Evolutionary conservation across 1,140 invertebrate genomes (phyloP), one percentile per base, ranked within the genome.

Genomic region (Drosophila yakuba): DNA sequence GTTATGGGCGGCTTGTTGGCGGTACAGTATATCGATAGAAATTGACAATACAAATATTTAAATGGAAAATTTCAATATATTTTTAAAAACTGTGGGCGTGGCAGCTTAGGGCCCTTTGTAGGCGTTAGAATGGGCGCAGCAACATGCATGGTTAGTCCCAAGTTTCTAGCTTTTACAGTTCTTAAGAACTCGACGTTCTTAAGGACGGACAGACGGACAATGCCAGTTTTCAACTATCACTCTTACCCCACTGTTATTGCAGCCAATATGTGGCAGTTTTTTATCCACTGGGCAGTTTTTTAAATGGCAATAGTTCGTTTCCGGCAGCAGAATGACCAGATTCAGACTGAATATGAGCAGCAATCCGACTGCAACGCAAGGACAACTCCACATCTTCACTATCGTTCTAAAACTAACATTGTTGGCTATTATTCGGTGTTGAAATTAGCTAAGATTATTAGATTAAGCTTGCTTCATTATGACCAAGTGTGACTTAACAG

Each of bases 371-470:
- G 45, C 32, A 14, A n/a, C 15, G 23, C n/a, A 36, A 1, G 25
- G 8, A 38, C 10, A 14, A 54, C 45, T 60, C 32, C 47, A 39
- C 35, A 8, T 28, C n/a, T 3, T 55, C 35, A 61, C 55, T n/a
- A 17, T 39, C 0, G 0, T 5, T 14, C 39, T 1, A 2, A 2
- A 32, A 58, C 28, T 58, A 58, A 58, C 4, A 6, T 4, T 4
- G 6, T 0, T 0, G 1, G 0, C 17, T 2, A 54, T 28, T 6
- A 38, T 14, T n/a, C n/a, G 14, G n/a, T 50, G 10, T 11, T 0
- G 5, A 10, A 20, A 17, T 54, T 25, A 39, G 36, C 14, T 11
- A 14, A 8, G 5, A 23, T 6, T 45, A 8, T 10, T 11, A 17
- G 11, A n/a, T 50, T 50, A 50, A 7, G 8, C 11, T 25, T 20